These are phyloP conservation scores for Mus musculus DNA, from an alignment of 2,113 vertebrate species.

Conservation along the genomic window GRCm39 chr6:93814501-93815000, in stretches of 20 bases:
- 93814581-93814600: too few species aligned
- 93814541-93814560: not conserved
- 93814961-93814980: not conserved
- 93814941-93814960: not conserved
- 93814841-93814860: too few species aligned
- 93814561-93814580: not conserved
- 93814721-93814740: not conserved
- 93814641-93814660: too few species aligned
- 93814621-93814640: not conserved
- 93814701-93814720: not conserved
- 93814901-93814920: not conserved
- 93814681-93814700: not conserved
- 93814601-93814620: not conserved
- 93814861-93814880: not conserved
- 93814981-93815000: not conserved
- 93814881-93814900: not conserved
- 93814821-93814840: not conserved
- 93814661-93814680: not conserved
- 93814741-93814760: too few species aligned
- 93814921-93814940: not conserved
- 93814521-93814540: not conserved
- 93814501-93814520: not conserved
- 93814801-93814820: not conserved
- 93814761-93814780: not conserved
- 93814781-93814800: not conserved